Percentiles rank a stretch among this genome's conserved stretches.
phyloP scores from a whole-genome alignment of 2,797 vertebrate species.

The Coregonus ussuriensis region DNA sequence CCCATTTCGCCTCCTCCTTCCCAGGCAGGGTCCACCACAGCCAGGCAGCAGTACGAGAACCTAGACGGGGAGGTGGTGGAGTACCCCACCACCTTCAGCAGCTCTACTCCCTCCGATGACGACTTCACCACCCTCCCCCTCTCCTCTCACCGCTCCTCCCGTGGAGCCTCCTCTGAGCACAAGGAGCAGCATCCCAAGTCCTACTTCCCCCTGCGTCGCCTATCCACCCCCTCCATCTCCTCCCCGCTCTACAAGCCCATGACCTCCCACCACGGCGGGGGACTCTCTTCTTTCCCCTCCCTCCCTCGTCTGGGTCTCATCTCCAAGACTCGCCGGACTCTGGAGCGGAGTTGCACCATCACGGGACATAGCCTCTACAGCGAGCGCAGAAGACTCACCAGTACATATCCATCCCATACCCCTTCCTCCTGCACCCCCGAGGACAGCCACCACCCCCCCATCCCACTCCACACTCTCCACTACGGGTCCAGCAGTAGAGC shows the following conservation, averaged over 20 bases:
- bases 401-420: not conserved
- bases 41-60: conserved; percentile 63
- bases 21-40: conserved; percentile 17
- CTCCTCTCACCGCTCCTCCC: conserved; percentile 14
- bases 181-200: conserved; percentile 52
- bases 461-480: conserved; percentile 57
- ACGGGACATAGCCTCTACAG: conserved; percentile 51
- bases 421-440: conserved; percentile 42
- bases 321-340: conserved; percentile 59
- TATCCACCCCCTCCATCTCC: conserved; percentile 57
- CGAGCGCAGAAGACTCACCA: conserved; percentile 64
- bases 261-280: conserved; percentile 25
- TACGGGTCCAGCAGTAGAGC: conserved; percentile 57
- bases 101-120: conserved; percentile 56
- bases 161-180: conserved; percentile 34
- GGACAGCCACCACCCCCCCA: conserved; percentile 39
- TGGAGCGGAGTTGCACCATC: conserved; percentile 72
- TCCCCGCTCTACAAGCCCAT: conserved; percentile 56
- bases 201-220: conserved; percentile 65
- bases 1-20: not conserved
- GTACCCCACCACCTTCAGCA: conserved; percentile 61
- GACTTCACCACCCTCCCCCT: conserved; percentile 36
- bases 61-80: conserved; percentile 63
- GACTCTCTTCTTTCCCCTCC: conserved; percentile 64
- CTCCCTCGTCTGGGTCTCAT: conserved; percentile 67